Evolutionary conservation across 2,113 vertebrate genomes (phyloP).

Genomic region (Nansenia antarctica): DNA sequence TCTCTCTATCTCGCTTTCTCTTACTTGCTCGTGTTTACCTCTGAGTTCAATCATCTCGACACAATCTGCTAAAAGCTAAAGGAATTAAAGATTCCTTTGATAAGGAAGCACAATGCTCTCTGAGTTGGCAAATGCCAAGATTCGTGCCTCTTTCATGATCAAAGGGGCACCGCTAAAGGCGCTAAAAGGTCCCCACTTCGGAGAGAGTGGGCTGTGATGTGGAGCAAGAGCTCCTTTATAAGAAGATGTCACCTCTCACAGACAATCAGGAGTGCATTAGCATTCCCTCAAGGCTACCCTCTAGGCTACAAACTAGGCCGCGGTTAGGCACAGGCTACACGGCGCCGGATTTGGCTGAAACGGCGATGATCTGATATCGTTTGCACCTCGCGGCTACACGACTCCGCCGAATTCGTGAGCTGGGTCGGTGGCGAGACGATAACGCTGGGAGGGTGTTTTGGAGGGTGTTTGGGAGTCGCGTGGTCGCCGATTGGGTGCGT

Average conservation of each 20-base stretch:
- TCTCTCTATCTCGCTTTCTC: neutral
- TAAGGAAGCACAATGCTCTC: constrained; percentile 41
- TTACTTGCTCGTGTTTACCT: constrained; percentile 31
- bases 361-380: too few relatives aligned
- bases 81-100: constrained; percentile 55
- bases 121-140: constrained; percentile 48
- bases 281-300: constrained; percentile 29
- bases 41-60: constrained; percentile 52
- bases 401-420: too few relatives aligned
- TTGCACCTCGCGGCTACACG: too few relatives aligned
- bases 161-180: constrained; percentile 37
- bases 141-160: constrained; percentile 57
- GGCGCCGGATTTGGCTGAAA: too few relatives aligned
- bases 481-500: too few relatives aligned
- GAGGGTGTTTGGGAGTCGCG: too few relatives aligned
- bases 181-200: constrained; percentile 36
- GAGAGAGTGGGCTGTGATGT: constrained; percentile 45
- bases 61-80: constrained; percentile 56
- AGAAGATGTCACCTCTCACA: constrained; percentile 29
- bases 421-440: too few relatives aligned
- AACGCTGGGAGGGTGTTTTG: too few relatives aligned
- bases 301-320: neutral
- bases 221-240: constrained; percentile 42
- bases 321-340: neutral
- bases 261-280: constrained; percentile 40